A percentile compares a stretch with the other conserved stretches of the same genome.
These are phyloP conservation scores for Prochilodus magdalenae DNA, from an alignment of 2,113 vertebrate species.

Conservation along the genomic window DNA sequence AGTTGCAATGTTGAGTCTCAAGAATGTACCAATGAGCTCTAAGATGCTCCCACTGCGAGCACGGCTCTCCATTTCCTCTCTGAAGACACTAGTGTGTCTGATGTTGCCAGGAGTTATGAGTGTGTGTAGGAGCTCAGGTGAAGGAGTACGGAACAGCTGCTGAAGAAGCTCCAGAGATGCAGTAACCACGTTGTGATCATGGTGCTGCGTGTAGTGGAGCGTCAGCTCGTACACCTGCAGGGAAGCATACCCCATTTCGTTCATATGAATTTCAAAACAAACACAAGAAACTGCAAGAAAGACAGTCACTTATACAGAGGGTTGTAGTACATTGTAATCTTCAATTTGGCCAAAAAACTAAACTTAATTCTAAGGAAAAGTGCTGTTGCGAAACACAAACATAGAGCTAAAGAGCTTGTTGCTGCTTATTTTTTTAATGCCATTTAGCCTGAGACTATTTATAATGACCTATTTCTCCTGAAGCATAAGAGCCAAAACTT, in stretches of 20 bases:
- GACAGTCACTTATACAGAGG: no score
- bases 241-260: neutral
- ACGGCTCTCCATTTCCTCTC: constrained; percentile 79
- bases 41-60: constrained; percentile 91
- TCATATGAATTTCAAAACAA: neutral
- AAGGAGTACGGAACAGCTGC: constrained; percentile 90
- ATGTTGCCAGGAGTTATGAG: constrained; percentile 84
- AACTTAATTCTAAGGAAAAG: no score
- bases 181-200: constrained; percentile 96
- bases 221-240: constrained; percentile 92
- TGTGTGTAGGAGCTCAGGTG: constrained; percentile 87
- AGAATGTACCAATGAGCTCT: constrained; percentile 87
- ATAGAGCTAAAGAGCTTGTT: no score
- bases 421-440: no score
- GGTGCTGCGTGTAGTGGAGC: constrained; percentile 93
- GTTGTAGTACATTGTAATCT: no score
- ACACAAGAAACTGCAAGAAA: no score
- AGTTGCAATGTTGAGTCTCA: neutral
- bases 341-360: no score
- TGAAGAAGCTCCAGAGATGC: constrained; percentile 93
- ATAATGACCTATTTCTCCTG: no score
- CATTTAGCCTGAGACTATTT: no score
- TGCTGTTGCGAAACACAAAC: no score
- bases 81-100: constrained; percentile 75
- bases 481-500: no score